Percentiles rank a stretch among this genome's conserved stretches.
Evolutionary conservation across 2,113 vertebrate species (phyloP).

Genomic region (Petaurus breviceps): DNA sequence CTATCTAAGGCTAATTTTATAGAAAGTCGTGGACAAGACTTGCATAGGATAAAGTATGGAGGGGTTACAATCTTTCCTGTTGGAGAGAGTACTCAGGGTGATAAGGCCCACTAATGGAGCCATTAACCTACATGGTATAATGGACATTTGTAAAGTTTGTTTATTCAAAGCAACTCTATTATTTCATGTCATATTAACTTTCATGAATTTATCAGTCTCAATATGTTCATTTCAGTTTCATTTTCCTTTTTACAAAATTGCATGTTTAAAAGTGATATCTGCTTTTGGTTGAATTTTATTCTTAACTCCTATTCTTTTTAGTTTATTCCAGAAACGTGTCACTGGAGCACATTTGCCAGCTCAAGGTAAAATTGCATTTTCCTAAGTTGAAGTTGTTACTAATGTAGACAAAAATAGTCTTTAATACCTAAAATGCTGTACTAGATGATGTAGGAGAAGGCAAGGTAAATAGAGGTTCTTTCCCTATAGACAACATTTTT

Average conservation of each 20-base stretch:
- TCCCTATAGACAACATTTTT: background rate
- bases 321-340: constrained; percentile 84
- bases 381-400: constrained; percentile 17
- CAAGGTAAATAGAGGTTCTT: background rate
- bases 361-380: constrained; percentile 79
- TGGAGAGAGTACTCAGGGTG: background rate
- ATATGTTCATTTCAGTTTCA: background rate
- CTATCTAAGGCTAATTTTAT: background rate
- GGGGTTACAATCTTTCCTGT: background rate
- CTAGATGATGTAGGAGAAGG: background rate
- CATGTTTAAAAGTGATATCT: constrained; percentile 25
- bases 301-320: constrained; percentile 62
- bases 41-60: background rate
- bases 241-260: constrained; percentile 11
- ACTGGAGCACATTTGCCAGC: constrained; percentile 52
- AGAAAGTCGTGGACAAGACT: background rate
- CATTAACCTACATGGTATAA: background rate
- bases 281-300: background rate
- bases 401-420: constrained; percentile 21
- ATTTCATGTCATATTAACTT: background rate
- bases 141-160: background rate
- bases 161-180: background rate
- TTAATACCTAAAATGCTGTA: constrained; percentile 21
- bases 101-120: background rate
- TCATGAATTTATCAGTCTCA: background rate